Percentiles rank a stretch among this genome's conserved stretches.
These are phyloP conservation scores for Stegodyphus dumicola DNA, from an alignment of 1,140 invertebrate species.

Conservation along the genomic window DNA sequence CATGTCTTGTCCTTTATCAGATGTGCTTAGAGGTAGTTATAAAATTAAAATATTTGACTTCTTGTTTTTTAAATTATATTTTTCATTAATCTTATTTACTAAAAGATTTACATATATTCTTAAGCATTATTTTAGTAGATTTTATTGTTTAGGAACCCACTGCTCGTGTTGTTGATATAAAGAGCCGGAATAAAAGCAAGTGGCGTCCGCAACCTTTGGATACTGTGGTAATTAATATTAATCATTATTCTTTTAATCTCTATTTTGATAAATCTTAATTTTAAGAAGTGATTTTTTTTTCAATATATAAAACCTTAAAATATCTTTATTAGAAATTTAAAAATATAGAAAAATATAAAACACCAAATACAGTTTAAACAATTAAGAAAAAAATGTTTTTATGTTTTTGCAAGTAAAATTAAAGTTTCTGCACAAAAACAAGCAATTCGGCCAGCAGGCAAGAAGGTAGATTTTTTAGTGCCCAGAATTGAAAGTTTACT, in stretches of 20 bases:
- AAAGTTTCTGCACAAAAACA: too few relatives aligned
- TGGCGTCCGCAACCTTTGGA: conserved; percentile 96
- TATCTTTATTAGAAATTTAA: too few relatives aligned
- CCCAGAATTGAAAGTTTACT: too few relatives aligned
- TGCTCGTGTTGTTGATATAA: conserved; percentile 85
- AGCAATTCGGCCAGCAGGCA: too few relatives aligned
- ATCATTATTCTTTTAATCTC: conserved; percentile 46
- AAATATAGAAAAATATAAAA: too few relatives aligned
- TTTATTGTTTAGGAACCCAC: conserved; percentile 73
- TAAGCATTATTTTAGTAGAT: not conserved
- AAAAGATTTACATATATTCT: not conserved
- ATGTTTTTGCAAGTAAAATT: too few relatives aligned
- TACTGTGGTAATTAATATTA: conserved; percentile 81
- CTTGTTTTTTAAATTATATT: not conserved
- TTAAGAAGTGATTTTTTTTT: too few relatives aligned
- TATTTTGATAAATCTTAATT: not conserved
- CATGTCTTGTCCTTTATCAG: conserved; percentile 83
- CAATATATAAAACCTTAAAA: too few relatives aligned
- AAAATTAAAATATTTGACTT: not conserved
- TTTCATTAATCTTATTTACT: not conserved
- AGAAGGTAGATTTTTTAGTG: too few relatives aligned
- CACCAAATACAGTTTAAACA: too few relatives aligned
- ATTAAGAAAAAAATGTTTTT: too few relatives aligned
- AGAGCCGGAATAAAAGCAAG: conserved; percentile 91
- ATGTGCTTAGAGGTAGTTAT: conserved; percentile 70